Base-by-base conservation (phyloP, 2,888 invertebrate species). In the Andrena dorsata region DNA sequence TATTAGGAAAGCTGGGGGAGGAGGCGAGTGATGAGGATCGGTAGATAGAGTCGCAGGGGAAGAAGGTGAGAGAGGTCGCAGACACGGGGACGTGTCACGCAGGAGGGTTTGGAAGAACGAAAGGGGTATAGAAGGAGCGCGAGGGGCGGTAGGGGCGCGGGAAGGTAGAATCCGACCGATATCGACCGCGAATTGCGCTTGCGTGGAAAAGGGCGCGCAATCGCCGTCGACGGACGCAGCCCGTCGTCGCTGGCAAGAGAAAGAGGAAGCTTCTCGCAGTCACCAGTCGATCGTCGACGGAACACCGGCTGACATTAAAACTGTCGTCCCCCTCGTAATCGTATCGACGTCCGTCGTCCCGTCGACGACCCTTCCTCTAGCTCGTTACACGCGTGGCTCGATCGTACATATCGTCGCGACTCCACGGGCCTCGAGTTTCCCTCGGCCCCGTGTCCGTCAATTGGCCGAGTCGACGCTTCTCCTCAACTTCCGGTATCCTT, bases 161-260 rank as follows among this genome's bases (percentile, higher is more conserved):
- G 80, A 82, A 84, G 80, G 83, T 49, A 79, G 65, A 83, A 79
- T 77, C 76, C 73, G 83, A 81, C 73, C 79, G 85, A 86, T 92
- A 92, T 92, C 91, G 93, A 93, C 90, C 92, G 89, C 87, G 88
- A 84, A 91, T 90, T 91, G 92, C 92, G 93, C 91, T 90, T 93
- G 93, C 93, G 92, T 89, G 88, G 84, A 86, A 86, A 89, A 91
- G 92, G 90, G 86, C 91, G 91, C 92, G 90, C 90, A 92, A 91
- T 91, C 90, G 90, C 86, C 71, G 87, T 85, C 70, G 83, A 82
- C 56, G 84, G 80, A 85, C 80, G 64, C 66, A 53, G 56, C 68
- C 80, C 83, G 81, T 80, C 82, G 74, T 81, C 84, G 83, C 76
- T 80, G 68, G 81, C 69, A 83, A 82, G 73, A 80, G 75, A 65